phyloP scores from a whole-genome alignment of 2,888 invertebrate species.

The Onchidella celtica region DNA sequence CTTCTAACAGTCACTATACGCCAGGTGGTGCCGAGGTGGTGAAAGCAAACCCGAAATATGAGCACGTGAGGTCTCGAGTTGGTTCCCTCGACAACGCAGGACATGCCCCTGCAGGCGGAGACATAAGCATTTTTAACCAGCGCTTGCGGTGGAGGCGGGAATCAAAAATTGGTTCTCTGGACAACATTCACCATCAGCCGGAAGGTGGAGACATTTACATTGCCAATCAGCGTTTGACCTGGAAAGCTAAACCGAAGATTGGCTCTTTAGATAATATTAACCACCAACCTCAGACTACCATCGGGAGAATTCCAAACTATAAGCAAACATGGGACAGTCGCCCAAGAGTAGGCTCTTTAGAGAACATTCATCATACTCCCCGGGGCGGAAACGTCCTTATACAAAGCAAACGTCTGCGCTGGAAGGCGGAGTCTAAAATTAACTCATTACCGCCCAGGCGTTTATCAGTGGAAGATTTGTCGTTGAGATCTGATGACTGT shows the following conservation, averaged over 20 bases:
- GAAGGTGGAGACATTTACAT: slow-evolving; percentile 65
- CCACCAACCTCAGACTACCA: slow-evolving; percentile 86
- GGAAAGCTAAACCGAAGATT: slow-evolving; percentile 90
- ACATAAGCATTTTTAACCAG: slow-evolving; percentile 50
- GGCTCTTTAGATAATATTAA: slow-evolving; percentile 92
- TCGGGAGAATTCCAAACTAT: slow-evolving; percentile 56
- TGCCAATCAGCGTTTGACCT: slow-evolving; percentile 66
- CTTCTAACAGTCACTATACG: slow-evolving; percentile 61
- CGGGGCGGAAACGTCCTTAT: slow-evolving; percentile 62
- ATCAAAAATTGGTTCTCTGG: slow-evolving; percentile 66
- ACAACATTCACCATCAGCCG: slow-evolving; percentile 63
- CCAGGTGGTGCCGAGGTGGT: slow-evolving; percentile 58
- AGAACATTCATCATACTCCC: slow-evolving; percentile 62
- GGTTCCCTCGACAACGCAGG: slow-evolving; percentile 64
- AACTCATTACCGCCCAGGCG: slow-evolving; percentile 53
- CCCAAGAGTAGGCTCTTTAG: slow-evolving; percentile 75
- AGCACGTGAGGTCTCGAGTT: slow-evolving; percentile 61
- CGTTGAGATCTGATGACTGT: not conserved
- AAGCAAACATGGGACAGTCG: slow-evolving; percentile 84
- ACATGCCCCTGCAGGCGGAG: slow-evolving; percentile 61
- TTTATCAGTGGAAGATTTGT: not conserved
- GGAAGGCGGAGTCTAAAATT: slow-evolving; percentile 64
- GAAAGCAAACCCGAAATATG: slow-evolving; percentile 21
- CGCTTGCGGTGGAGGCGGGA: slow-evolving; percentile 61
- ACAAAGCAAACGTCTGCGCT: slow-evolving; percentile 55